Conservation (phyloP, 2,113 vertebrate species). For the Morone chrysops region DNA sequence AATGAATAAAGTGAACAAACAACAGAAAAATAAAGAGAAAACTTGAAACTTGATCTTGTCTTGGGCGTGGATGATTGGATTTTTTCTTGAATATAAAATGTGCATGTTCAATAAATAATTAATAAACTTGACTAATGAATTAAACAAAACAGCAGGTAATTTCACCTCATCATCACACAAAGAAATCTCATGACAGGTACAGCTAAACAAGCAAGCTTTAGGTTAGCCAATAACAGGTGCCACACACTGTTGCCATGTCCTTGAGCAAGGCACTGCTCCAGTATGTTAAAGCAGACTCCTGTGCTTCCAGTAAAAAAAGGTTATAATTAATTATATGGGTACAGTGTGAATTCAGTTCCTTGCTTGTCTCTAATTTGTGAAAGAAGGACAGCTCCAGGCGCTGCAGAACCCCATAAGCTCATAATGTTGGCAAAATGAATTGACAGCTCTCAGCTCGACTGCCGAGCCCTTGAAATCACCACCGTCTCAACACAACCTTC, state of each 20-base stretch:
- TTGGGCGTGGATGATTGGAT: no score
- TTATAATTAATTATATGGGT: constrained; percentile 49
- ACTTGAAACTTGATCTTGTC: not conserved
- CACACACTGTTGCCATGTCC: constrained; percentile 48
- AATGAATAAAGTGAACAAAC: not conserved
- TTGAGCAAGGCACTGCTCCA: constrained; percentile 65
- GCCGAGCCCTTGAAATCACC: constrained; percentile 19
- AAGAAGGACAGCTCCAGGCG: constrained; percentile 45
- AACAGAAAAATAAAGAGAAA: not conserved
- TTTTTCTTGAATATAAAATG: not conserved
- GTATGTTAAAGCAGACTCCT: not conserved
- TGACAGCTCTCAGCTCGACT: constrained; percentile 52
- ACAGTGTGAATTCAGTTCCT: constrained; percentile 20
- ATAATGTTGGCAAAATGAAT: constrained; percentile 36
- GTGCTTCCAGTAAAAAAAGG: constrained; percentile 28
- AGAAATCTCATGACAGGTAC: constrained; percentile 1
- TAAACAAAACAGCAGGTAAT: constrained; percentile 6
- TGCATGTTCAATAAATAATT: not conserved
- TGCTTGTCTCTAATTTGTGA: constrained; percentile 36
- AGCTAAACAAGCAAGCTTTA: not conserved
- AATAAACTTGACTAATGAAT: not conserved
- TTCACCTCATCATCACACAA: not conserved
- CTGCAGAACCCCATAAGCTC: constrained; percentile 34
- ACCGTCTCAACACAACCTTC: constrained; percentile 51
- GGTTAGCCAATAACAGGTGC: constrained; percentile 31